Conservation (phyloP, 2,797 vertebrate species). For the Acanthurus leucopareius region DNA sequence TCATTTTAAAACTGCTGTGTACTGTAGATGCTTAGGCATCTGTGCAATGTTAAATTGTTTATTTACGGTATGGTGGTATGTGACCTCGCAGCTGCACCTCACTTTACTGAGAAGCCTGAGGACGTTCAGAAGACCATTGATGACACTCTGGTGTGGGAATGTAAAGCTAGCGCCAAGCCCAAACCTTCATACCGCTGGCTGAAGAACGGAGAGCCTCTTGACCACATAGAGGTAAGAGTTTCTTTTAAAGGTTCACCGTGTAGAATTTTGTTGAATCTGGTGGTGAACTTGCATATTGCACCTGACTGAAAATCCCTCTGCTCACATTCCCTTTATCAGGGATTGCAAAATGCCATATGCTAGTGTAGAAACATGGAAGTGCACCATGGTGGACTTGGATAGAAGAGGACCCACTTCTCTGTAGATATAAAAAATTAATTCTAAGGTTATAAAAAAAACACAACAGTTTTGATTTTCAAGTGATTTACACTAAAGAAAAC, state of each 20-base stretch:
- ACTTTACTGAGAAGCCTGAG: slow-evolving; percentile 90
- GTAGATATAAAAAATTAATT: no score
- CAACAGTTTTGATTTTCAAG: no score
- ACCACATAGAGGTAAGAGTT: slow-evolving; percentile 86
- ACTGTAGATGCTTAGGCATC: slow-evolving; percentile 43
- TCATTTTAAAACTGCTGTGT: slow-evolving; percentile 57
- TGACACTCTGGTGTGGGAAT: slow-evolving; percentile 92
- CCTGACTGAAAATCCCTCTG: no score
- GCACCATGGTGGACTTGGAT: no score
- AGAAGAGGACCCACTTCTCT: no score
- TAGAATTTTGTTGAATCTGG: no score
- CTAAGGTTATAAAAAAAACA: no score
- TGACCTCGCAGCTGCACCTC: slow-evolving; percentile 89
- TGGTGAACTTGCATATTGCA: no score
- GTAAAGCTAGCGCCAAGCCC: slow-evolving; percentile 92
- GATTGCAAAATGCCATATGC: no score
- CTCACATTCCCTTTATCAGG: background rate
- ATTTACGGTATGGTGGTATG: slow-evolving; percentile 48
- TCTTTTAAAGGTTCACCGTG: background rate
- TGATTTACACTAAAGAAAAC: no score
- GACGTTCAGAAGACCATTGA: slow-evolving; percentile 91
- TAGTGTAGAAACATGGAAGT: no score
- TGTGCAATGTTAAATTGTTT: slow-evolving; percentile 35
- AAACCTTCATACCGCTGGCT: slow-evolving; percentile 95
- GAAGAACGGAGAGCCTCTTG: slow-evolving; percentile 92